Base-by-base conservation (phyloP, 2,888 invertebrate species). In the Noctua comes region DNA sequence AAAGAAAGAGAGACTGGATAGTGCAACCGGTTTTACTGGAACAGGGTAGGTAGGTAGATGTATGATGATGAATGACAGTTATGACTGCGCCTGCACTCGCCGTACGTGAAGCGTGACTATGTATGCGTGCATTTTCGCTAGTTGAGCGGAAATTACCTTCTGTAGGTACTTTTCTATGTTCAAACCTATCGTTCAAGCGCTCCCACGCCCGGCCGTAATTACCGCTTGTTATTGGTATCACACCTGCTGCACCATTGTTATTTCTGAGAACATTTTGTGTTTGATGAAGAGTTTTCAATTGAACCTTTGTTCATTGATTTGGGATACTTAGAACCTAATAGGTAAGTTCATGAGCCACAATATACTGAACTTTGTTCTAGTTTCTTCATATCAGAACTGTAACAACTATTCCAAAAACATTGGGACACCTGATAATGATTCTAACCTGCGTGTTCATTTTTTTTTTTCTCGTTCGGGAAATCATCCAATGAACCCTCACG, bases 201-300 rank as follows among this genome's bases (percentile, higher is more conserved):
- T 89, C 90, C 79, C 90, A 89, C 87, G 79, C 72, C 68, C 70
- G 68, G 68, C n/a, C 59, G 80, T 77, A 76, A 68, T 80, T 84
- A 83, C 79, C 83, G 79, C 82, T 87, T 88, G 84, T 84, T 88
- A 86, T 87, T 84, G 43, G 79, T 82, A 84, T 88, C 76, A 84
- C 82, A 85, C 82, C 79, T 81, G 84, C 66, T 80, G 78, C 43
- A 46, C 59, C 70, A 84, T 79, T 80, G 82, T 81, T 80, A 85
- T 79, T 78, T 75, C 62, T 74, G 70, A n/a, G 46, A 74, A 69
- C 54, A 84, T 73, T 74, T 72, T 66, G 36, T 59, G 46, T 76
- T 65, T 59, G 21, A 65, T 68, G 13, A 68, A 79, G 51, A 54
- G 40, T 80, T 79, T 64, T 80, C 59, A 54, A 78, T 68, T 36